Evolutionary conservation across 2,888 invertebrate species (phyloP).

Genomic region (Acleris emargana): DNA sequence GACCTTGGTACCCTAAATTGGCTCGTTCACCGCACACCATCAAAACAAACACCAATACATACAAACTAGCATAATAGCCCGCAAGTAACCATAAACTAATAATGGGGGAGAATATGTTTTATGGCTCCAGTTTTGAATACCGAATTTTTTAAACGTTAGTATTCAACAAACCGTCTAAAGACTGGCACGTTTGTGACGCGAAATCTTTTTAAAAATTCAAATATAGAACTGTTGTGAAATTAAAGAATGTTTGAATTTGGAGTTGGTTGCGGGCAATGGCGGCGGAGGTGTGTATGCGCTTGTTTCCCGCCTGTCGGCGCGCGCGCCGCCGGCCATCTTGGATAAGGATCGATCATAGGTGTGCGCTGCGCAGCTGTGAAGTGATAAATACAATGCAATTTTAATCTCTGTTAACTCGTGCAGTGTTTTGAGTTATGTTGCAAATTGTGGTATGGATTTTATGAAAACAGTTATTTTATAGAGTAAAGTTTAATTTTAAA

Average conservation of each 20-base stretch:
- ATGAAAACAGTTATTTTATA: not conserved
- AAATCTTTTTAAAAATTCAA: slow-evolving; percentile 25
- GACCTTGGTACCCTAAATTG: slow-evolving; percentile 68
- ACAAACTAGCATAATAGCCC: slow-evolving; percentile 78
- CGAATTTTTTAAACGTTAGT: slow-evolving; percentile 78
- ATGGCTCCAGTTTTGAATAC: slow-evolving; percentile 81
- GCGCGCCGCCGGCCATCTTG: slow-evolving; percentile 79
- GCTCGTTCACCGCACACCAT: slow-evolving; percentile 73
- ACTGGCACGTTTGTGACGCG: slow-evolving; percentile 64
- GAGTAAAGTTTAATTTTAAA: not conserved
- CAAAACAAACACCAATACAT: slow-evolving; percentile 77
- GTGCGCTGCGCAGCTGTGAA: slow-evolving; percentile 69
- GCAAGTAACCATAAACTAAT: slow-evolving; percentile 81
- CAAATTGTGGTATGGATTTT: slow-evolving; percentile 37
- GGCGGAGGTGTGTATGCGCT: slow-evolving; percentile 72
- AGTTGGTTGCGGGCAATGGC: slow-evolving; percentile 58
- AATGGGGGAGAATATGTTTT: slow-evolving; percentile 83
- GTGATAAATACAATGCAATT: slow-evolving; percentile 64
- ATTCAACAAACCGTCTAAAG: slow-evolving; percentile 64
- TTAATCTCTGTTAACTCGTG: slow-evolving; percentile 54
- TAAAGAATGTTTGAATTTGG: slow-evolving; percentile 52
- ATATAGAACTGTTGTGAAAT: slow-evolving; percentile 35
- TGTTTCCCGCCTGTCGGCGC: slow-evolving; percentile 71
- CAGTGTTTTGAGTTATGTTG: slow-evolving; percentile 57
- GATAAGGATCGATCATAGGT: slow-evolving; percentile 80